Evolutionary conservation across 1,140 invertebrate genomes (phyloP).

Genomic region (Antheraea mylitta): DNA sequence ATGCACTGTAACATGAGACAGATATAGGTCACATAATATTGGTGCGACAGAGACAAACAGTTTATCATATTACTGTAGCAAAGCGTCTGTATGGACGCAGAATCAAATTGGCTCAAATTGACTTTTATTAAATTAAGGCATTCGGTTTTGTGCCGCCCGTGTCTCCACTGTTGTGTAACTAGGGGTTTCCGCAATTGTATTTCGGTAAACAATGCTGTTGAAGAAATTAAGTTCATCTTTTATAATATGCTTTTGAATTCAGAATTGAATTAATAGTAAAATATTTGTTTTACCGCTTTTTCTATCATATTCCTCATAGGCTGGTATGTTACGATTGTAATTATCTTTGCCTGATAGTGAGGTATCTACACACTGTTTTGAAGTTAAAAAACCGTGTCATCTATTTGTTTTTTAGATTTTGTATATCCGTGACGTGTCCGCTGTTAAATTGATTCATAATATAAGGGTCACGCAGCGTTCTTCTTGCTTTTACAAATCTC

Average conservation of each 20-base stretch:
- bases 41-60: conserved; percentile 28
- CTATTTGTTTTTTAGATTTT: no score
- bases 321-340: not conserved
- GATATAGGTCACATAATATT: not conserved
- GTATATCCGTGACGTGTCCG: no score
- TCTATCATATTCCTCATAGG: no score
- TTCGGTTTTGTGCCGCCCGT: conserved; percentile 61
- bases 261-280: no score
- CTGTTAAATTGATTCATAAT: no score
- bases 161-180: conserved; percentile 43
- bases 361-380: no score
- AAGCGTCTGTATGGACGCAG: conserved; percentile 53
- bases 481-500: no score
- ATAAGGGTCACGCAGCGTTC: no score
- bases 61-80: conserved; percentile 32
- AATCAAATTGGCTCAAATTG: conserved; percentile 75
- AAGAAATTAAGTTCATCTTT: not conserved
- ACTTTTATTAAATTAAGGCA: conserved; percentile 74
- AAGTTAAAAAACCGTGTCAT: no score
- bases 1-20: not conserved
- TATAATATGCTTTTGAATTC: not conserved
- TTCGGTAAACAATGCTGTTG: conserved; percentile 4
- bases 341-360: not conserved
- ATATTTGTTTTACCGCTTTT: no score
- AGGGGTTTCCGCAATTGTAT: conserved; percentile 19